A percentile compares a stretch with the other conserved stretches of the same genome.
phyloP scores from a whole-genome alignment of 2,888 invertebrate species.

The Watsonalla binaria region DNA sequence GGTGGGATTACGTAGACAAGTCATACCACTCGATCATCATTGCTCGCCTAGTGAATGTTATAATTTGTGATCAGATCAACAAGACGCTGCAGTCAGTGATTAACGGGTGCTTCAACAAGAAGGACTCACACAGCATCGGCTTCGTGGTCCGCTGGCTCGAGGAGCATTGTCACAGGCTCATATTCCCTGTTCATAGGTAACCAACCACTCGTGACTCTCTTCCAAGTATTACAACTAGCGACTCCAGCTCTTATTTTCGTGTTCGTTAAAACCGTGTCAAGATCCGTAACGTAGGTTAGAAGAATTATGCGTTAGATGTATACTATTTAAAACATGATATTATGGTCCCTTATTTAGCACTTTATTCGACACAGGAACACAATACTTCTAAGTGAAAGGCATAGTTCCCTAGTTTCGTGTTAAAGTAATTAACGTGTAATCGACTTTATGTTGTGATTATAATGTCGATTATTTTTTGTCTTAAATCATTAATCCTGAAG shows the following conservation, averaged over 20 bases:
- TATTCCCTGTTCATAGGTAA: constrained; percentile 86
- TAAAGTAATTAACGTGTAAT: too few species aligned
- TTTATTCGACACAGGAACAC: neutral
- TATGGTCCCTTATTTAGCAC: too few species aligned
- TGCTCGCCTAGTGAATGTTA: neutral
- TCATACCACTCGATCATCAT: too few species aligned
- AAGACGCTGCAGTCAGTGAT: constrained; percentile 85
- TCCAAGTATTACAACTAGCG: neutral
- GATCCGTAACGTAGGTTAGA: too few species aligned
- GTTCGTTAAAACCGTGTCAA: neutral
- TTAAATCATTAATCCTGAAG: too few species aligned
- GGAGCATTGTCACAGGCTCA: constrained; percentile 86
- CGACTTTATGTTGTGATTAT: too few species aligned
- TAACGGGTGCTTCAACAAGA: constrained; percentile 89
- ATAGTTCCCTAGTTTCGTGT: too few species aligned
- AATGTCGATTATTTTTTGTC: too few species aligned
- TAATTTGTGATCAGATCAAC: constrained; percentile 70
- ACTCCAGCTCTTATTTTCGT: neutral
- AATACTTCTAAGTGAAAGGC: too few species aligned
- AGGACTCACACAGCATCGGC: constrained; percentile 84
- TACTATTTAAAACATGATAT: too few species aligned
- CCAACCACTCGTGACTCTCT: neutral
- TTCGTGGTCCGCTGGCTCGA: constrained; percentile 91
- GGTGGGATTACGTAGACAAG: too few species aligned
- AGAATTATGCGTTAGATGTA: too few species aligned